Base-by-base conservation (phyloP, 1,140 invertebrate species). In the Dinothrombium tinctorium region DNA sequence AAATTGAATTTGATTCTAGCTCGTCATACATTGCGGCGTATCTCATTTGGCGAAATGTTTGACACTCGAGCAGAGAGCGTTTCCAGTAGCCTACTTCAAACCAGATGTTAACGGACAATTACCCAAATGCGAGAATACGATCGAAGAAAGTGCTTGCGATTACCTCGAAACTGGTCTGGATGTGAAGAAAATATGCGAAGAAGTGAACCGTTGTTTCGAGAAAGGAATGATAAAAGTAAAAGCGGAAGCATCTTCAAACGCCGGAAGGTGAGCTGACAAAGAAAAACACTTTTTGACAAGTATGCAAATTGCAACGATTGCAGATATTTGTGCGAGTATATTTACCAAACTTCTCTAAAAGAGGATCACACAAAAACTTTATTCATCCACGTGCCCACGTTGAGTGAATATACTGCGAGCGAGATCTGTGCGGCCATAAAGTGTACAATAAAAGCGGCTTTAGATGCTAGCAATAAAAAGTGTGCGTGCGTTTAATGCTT, bases 21-120 rank as follows among this genome's bases (percentile, higher is more conserved):
- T n/a, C n/a, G n/a, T n/a, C n/a, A 25, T 44, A 2, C 42, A 44
- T 26, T 44, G 42, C 21, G 42, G 42, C 22, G 42, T 44, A 6
- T 40, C 36, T 4, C 15, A 14, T 21, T 3, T 33, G 15, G 42
- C 42, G 9, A 3, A 14, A 14, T 39, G 42, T 32, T 11, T 44
- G 21, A 31, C 26, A n/a, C 15, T 44, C 6, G 42, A 44, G 25
- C 19, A 25, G 11, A 15, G 26, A 7, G 42, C 42, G 2, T 15
- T 40, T 3, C 4, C 3, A 7, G 20, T 15, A 24, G 20, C 17
- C 6, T 44, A 44, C 23, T 21, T 15, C 11, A 19, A 23, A 12
- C 36, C 37, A 2, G 42, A 44, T 33, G 20, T 44, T 15, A 6
- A 9, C 8, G 21, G 15, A 7, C 33, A 37, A n/a, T 9, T 26